Evolutionary conservation across 2,797 vertebrate genomes (phyloP), one percentile per base, ranked within the genome.

Genomic region (Spondyliosoma cantharus): DNA sequence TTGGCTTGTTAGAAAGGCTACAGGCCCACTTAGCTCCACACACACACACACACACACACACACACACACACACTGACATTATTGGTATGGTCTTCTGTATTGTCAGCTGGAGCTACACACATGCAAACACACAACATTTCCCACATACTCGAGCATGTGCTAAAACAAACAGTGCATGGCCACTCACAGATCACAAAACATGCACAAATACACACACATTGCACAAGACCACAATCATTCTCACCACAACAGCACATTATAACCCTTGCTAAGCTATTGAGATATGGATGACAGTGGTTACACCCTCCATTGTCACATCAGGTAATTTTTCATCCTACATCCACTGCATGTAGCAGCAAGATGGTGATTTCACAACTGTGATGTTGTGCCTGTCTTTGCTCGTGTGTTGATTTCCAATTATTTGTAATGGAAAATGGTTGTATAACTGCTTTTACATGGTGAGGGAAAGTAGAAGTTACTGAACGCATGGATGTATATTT

Each of bases 201-300:
- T 25, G 60, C 64, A 43, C 71, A 71, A 29, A 29, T 29, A 29
- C 29, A 29, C 29, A 29, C 62, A 81, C 69, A 45, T 37, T 3
- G 14, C 19, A 45, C 45, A 52, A 25, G 56, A 61, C 59, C 62
- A 66, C 77, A 53, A 62, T 85, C 62, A 78, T 58, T 76, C 68
- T 72, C 73, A 70, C 49, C 25, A 83, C 86, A 86, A 75, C 82
- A 78, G 81, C 74, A 46, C 62, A 81, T 81, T 83, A 91, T 90
- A 90, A 90, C 87, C 85, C 83, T 87, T 86, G 82, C 92, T 91
- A 86, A 85, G 85, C 71, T 85, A 70, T 86, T 81, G 84, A 86
- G 85, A 87, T 91, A 85, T 77, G 79, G 82, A 88, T 87, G 78
- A 88, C 78, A 78, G 81, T 25, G 78, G 86, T 70, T 80, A 78